These are phyloP conservation scores for Merluccius polli DNA, from an alignment of 2,797 vertebrate genomes.

Conservation along the genomic window DNA sequence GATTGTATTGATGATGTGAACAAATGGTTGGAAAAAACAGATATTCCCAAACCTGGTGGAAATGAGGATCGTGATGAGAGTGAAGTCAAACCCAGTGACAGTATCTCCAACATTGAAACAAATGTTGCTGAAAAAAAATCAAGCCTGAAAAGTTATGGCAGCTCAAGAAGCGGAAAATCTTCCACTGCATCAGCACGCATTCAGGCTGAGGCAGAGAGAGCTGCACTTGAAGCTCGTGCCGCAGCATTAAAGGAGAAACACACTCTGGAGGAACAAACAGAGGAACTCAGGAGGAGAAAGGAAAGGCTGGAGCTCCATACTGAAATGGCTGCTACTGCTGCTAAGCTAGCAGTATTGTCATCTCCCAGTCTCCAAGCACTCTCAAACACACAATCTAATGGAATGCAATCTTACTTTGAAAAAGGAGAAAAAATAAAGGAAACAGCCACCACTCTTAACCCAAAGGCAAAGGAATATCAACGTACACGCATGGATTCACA, in stretches of 20 bases:
- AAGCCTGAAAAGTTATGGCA: background rate
- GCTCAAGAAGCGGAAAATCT: background rate
- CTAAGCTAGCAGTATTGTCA: background rate
- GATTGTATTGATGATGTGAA: background rate
- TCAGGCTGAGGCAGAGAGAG: conserved; percentile 1
- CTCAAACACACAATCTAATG: background rate
- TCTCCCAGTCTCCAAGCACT: background rate
- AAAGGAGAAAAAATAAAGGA: no score
- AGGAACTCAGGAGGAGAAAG: background rate
- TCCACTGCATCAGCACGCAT: background rate
- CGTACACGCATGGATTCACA: no score
- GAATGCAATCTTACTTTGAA: conserved; percentile 1
- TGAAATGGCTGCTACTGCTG: background rate
- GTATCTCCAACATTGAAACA: conserved; percentile 11
- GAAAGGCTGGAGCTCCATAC: conserved; percentile 7
- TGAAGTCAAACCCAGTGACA: background rate
- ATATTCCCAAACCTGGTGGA: background rate
- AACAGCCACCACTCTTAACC: background rate
- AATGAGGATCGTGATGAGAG: background rate
- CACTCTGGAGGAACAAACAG: no score
- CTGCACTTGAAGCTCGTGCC: background rate
- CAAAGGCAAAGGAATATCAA: background rate
- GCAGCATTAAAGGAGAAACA: background rate
- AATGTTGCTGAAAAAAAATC: background rate
- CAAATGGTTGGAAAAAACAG: background rate